phyloP scores from a whole-genome alignment of 2,113 vertebrate species.

The Lophochroa leadbeateri region DNA sequence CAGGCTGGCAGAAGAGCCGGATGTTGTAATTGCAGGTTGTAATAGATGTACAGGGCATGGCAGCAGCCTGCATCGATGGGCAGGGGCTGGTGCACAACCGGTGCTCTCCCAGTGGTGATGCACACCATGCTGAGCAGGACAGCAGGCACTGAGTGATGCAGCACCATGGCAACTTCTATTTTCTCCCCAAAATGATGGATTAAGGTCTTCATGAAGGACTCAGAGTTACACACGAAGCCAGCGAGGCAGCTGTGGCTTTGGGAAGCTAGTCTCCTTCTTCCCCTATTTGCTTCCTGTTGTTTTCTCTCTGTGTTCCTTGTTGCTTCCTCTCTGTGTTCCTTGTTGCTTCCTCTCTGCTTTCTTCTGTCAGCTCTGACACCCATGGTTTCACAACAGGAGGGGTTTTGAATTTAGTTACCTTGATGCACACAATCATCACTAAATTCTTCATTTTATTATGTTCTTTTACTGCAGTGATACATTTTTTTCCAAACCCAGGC shows the following conservation, averaged over 20 bases:
- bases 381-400: accelerated
- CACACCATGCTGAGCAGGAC: accelerated
- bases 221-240: not conserved
- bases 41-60: accelerated
- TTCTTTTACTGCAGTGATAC: not conserved
- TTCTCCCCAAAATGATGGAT: not conserved
- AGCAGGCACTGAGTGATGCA: not conserved
- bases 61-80: accelerated
- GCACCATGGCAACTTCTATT: accelerated
- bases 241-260: not conserved
- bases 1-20: not conserved
- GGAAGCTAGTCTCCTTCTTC: not conserved
- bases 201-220: not conserved
- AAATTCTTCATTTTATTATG: not conserved
- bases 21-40: not conserved
- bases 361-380: not conserved
- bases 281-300: not conserved
- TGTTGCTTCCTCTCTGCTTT: not conserved
- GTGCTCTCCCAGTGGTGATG: accelerated
- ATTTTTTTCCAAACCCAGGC: not conserved
- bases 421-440: not conserved
- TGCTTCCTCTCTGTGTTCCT: not conserved
- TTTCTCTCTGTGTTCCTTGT: not conserved
- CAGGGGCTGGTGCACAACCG: accelerated
- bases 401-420: not conserved